These are phyloP conservation scores for Saguinus midas DNA, from an alignment of 2,113 vertebrate species.

Conservation along the genomic window DNA sequence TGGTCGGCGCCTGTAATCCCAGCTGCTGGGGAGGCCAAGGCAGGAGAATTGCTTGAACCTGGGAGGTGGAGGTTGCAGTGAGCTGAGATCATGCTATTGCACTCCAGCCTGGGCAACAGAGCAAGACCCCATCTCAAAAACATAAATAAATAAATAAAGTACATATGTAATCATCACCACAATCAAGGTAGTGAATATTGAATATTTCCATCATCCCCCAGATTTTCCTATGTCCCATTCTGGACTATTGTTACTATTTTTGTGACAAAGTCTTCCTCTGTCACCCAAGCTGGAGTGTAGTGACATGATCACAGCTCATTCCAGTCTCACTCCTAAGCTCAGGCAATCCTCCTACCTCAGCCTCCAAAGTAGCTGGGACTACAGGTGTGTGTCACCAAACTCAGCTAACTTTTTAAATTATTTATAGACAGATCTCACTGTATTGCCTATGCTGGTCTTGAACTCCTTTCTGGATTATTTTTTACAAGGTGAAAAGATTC, in stretches of 20 bases:
- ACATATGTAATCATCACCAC: slow-evolving; percentile 11
- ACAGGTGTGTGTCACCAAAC: too few species aligned
- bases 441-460: neutral
- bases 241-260: neutral
- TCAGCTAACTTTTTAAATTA: too few species aligned
- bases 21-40: neutral
- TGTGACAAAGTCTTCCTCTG: too few species aligned
- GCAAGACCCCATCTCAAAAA: neutral
- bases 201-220: neutral
- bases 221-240: neutral
- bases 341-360: too few species aligned
- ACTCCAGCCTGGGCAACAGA: neutral
- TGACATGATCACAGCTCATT: too few species aligned
- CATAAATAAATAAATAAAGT: neutral
- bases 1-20: neutral
- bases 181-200: neutral
- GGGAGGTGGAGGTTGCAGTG: neutral
- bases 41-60: neutral
- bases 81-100: neutral
- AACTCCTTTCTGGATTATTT: neutral
- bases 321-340: too few species aligned
- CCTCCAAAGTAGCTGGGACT: too few species aligned
- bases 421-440: too few species aligned
- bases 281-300: too few species aligned
- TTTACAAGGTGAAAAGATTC: slow-evolving; percentile 10